Evolutionary conservation across 2,888 invertebrate genomes (phyloP).

Genomic region (Drosophila atripex): DNA sequence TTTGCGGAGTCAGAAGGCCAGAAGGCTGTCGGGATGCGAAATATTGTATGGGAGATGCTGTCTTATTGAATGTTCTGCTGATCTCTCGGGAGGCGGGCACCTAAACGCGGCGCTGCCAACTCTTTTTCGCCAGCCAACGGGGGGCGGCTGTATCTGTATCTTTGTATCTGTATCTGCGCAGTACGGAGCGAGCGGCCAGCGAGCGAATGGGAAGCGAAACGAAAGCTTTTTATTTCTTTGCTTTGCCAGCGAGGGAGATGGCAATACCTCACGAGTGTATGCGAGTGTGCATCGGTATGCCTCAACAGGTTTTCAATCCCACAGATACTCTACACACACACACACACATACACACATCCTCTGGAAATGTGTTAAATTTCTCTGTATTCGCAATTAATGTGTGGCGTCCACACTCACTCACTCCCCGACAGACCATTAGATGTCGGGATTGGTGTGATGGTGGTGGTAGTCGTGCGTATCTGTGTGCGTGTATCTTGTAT

Average conservation of each 20-base stretch:
- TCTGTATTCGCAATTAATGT: slow-evolving; percentile 72
- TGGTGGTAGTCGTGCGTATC: slow-evolving; percentile 20
- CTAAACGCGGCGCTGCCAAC: slow-evolving; percentile 43
- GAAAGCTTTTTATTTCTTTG: slow-evolving; percentile 54
- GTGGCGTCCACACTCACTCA: slow-evolving; percentile 33
- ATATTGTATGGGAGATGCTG: slow-evolving; percentile 17
- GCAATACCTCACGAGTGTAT: slow-evolving; percentile 5
- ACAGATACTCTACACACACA: slow-evolving; percentile 49
- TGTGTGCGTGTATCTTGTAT: slow-evolving; percentile 16
- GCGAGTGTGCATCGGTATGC: slow-evolving; percentile 32
- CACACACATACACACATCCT: slow-evolving; percentile 10
- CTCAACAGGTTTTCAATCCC: slow-evolving; percentile 75
- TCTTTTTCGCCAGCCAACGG: slow-evolving; percentile 65
- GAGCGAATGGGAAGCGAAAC: slow-evolving; percentile 69
- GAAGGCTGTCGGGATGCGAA: background rate
- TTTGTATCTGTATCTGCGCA: slow-evolving; percentile 75
- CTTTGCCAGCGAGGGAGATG: slow-evolving; percentile 25
- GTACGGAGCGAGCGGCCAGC: slow-evolving; percentile 52
- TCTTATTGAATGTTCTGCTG: slow-evolving; percentile 15
- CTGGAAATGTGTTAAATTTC: slow-evolving; percentile 64
- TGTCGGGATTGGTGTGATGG: slow-evolving; percentile 13
- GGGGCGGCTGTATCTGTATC: slow-evolving; percentile 35
- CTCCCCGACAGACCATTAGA: slow-evolving; percentile 56
- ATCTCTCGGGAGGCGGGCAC: slow-evolving; percentile 52
- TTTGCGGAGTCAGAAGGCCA: slow-evolving; percentile 20